phyloP scores from a whole-genome alignment of 2,113 vertebrate genomes.

The Bufo bufo region DNA sequence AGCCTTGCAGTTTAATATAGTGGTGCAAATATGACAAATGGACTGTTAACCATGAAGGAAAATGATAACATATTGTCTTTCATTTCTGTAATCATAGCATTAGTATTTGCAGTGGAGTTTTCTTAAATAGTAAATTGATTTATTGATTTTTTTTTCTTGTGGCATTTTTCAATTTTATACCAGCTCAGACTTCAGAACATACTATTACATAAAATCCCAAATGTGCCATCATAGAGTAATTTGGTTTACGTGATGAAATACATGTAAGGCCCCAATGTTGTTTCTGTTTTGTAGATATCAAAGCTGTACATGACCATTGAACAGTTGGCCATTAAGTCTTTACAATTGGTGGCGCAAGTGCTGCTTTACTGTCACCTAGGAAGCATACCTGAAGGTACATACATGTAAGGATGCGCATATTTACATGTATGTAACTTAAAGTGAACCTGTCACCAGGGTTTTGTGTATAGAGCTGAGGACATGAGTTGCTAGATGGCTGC shows the following conservation, averaged over 20 bases:
- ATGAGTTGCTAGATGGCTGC: too few species aligned
- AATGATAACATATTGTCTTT: neutral
- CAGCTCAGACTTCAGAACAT: neutral
- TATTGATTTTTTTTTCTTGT: conserved; percentile 18
- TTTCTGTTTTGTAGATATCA: neutral
- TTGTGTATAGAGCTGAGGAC: too few species aligned
- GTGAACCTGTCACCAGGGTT: too few species aligned
- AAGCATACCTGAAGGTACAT: too few species aligned
- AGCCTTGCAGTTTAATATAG: neutral
- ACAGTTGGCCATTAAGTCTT: too few species aligned
- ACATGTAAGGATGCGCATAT: too few species aligned
- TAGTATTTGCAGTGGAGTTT: neutral
- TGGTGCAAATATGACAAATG: neutral
- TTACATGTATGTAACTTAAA: too few species aligned
- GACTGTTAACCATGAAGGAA: neutral
- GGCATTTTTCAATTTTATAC: conserved; percentile 15
- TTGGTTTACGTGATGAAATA: neutral
- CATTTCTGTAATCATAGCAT: neutral
- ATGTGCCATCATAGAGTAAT: neutral
- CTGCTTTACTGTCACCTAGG: too few species aligned
- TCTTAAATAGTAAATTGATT: neutral
- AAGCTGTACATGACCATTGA: neutral
- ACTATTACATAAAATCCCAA: conserved; percentile 11
- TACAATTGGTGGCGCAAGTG: too few species aligned
- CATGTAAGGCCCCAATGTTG: neutral